These are phyloP conservation scores for Chaetoderma sp. DNA, from an alignment of 2,888 invertebrate genomes.

Conservation along the genomic window DNA sequence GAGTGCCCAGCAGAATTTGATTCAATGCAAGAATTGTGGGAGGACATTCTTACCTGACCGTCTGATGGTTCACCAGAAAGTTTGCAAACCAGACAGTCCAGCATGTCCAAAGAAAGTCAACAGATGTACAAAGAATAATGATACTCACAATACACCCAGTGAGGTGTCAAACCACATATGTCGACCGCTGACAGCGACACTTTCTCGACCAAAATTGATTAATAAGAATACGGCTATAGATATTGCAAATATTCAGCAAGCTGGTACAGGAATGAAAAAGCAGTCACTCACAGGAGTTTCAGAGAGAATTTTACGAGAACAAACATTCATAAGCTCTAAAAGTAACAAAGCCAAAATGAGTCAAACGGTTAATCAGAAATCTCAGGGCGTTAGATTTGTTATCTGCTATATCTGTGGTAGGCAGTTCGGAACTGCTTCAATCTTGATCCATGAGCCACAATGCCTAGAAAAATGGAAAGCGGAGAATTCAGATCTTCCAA, in stretches of 20 bases:
- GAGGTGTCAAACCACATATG: background rate
- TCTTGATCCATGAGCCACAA: slow-evolving; percentile 1
- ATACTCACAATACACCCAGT: background rate
- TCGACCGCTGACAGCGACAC: slow-evolving; percentile 54
- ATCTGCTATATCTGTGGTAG: slow-evolving; percentile 6
- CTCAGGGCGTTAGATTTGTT: background rate
- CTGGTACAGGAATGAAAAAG: too few relatives aligned
- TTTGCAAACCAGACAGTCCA: slow-evolving; percentile 69
- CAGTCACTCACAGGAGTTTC: background rate
- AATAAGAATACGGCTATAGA: slow-evolving; percentile 50
- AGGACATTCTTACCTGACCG: slow-evolving; percentile 79
- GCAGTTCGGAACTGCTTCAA: slow-evolving; percentile 6
- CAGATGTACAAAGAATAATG: background rate
- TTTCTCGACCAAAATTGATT: slow-evolving; percentile 57
- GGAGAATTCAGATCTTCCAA: background rate
- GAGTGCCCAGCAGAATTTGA: slow-evolving; percentile 74
- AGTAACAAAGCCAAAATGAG: background rate
- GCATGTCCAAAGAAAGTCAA: slow-evolving; percentile 20
- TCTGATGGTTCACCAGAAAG: slow-evolving; percentile 75
- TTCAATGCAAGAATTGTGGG: slow-evolving; percentile 75
- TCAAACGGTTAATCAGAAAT: too few relatives aligned
- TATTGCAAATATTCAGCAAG: slow-evolving; percentile 39
- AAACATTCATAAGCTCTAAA: background rate
- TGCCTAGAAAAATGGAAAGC: slow-evolving; percentile 3
- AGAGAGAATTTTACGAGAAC: background rate